Evolutionary conservation across 1,140 invertebrate species (phyloP), one percentile per base, ranked within the genome.

Genomic region (Leptinotarsa texana): DNA sequence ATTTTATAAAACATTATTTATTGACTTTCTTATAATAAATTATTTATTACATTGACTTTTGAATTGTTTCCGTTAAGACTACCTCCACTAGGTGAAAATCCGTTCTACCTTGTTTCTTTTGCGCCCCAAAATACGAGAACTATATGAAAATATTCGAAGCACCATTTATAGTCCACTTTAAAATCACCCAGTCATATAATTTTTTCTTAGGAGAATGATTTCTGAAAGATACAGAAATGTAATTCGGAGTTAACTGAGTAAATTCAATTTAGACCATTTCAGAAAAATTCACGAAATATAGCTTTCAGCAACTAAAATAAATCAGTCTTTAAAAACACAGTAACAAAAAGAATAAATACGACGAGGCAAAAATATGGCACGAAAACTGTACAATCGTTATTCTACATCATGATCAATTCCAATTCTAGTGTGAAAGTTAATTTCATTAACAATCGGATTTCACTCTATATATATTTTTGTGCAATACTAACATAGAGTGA

Each of bases 1-100:
- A 47, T 3, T 61, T 74, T 63, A 69, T 74, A 24, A 47, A 68
- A 63, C 27, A 65, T 74, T 74, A 74, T 72, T 77, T 77, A 77
- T 77, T 75, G 70, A 74, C 48, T 74, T 74, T 47, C 15, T 49
- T 75, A 48, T 57, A 63, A 73, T 73, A 73, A 73, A 73, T 47
- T 65, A 72, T 72, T 63, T 63, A 22, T 65, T 65, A 73, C 57
- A 73, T 70, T 51, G 69, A 69, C 27, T 69, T 67, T n/a, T 47
- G 0, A 57, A 5, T 57, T 57, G 51, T 57, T 57, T 57, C 3
- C 51, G 15, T 57, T 57, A 18, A 15, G n/a, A 57, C 51, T 57
- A 57, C 51, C 15, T 57, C 51, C n/a, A 57, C 51, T 57, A 57
- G 51, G 51, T 57, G 51, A 57, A 57, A 42, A 17, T 57, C n/a